Evolutionary conservation across 2,797 vertebrate species (phyloP).

Genomic region (Centropyge bicolor): DNA sequence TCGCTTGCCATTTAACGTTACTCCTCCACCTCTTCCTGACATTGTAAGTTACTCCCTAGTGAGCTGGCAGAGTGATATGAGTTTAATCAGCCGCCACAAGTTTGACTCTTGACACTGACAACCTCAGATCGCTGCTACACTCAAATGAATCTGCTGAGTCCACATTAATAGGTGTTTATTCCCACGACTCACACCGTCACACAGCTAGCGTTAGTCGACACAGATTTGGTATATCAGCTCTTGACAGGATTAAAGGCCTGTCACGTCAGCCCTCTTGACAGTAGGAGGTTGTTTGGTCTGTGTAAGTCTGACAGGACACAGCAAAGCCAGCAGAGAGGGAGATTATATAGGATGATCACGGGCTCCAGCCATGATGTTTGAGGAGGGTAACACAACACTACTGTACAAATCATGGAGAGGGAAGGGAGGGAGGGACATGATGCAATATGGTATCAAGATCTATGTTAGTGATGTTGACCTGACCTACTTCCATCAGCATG

Average conservation of each 20-base stretch:
- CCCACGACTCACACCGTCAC: neutral
- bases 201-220: constrained; percentile 8
- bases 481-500: constrained; percentile 41
- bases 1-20: no score
- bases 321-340: constrained; percentile 18
- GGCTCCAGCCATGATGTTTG: constrained; percentile 19
- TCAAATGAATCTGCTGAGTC: neutral
- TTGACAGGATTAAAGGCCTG: constrained; percentile 57
- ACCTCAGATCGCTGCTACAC: neutral
- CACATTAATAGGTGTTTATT: neutral
- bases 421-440: constrained; percentile 14
- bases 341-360: constrained; percentile 39
- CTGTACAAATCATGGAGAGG: neutral
- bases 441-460: constrained; percentile 45
- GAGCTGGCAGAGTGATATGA: neutral
- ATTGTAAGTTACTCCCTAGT: no score
- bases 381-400: constrained; percentile 1
- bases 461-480: constrained; percentile 37
- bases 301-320: constrained; percentile 32
- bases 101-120: neutral
- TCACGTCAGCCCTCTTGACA: constrained; percentile 12
- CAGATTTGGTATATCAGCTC: constrained; percentile 39
- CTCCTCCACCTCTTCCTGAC: fast-evolving
- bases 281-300: neutral
- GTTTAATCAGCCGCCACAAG: neutral